Evolutionary conservation across 2,113 vertebrate genomes (phyloP).

Genomic region (Girardinichthys multiradiatus): DNA sequence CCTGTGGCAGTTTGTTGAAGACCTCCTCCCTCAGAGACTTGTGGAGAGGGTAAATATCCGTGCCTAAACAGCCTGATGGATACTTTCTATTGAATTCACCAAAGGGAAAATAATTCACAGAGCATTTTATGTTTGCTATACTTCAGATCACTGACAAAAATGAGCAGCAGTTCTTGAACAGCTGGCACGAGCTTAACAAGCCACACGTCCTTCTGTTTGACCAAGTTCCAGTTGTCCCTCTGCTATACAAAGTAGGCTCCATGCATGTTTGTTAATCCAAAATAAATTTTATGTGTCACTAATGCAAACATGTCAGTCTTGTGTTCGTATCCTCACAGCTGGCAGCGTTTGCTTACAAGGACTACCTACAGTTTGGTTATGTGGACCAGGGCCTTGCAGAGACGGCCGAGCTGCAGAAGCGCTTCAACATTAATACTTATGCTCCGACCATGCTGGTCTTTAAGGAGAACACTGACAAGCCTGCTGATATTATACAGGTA

Average conservation of each 20-base stretch:
- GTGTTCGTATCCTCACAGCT: slow-evolving; percentile 76
- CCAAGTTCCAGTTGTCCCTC: slow-evolving; percentile 85
- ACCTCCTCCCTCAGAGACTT: slow-evolving; percentile 90
- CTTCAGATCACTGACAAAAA: slow-evolving; percentile 93
- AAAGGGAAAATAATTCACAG: neutral
- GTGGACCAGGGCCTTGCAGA: slow-evolving; percentile 88
- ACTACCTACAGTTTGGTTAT: slow-evolving; percentile 92
- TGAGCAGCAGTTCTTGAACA: slow-evolving; percentile 86
- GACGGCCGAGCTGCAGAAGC: slow-evolving; percentile 83
- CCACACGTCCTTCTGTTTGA: slow-evolving; percentile 94
- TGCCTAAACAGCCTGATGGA: neutral
- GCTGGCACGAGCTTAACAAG: slow-evolving; percentile 94
- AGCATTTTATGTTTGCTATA: neutral
- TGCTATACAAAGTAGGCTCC: slow-evolving; percentile 86
- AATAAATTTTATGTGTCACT: neutral
- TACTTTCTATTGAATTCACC: too few species aligned
- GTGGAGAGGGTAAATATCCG: slow-evolving; percentile 87
- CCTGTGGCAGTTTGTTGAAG: slow-evolving; percentile 91
- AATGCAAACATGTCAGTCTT: neutral
- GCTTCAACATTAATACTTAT: slow-evolving; percentile 90
- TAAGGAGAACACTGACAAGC: slow-evolving; percentile 88
- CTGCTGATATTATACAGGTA: slow-evolving; percentile 92
- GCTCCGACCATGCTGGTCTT: slow-evolving; percentile 91
- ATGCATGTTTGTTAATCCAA: neutral
- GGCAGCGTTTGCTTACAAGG: slow-evolving; percentile 90